These are phyloP conservation scores for Drosophila parabipectinata DNA, from an alignment of 1,140 invertebrate species.

Conservation along the genomic window DNA sequence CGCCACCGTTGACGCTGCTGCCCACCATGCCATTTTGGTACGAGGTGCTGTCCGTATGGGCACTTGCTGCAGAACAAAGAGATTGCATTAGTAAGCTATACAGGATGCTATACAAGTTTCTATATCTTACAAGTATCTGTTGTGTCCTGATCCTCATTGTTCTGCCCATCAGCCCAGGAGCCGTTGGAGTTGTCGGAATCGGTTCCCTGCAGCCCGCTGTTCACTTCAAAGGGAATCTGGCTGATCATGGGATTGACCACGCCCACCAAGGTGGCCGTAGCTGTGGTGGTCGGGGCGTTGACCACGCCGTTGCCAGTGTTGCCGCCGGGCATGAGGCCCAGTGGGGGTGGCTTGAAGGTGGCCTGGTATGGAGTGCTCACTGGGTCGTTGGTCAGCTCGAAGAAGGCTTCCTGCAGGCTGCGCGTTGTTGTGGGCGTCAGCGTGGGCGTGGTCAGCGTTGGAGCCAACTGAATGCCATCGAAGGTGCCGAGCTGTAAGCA, in stretches of 20 bases:
- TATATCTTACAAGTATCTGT: constrained; percentile 80
- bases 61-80: constrained; percentile 65
- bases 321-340: constrained; percentile 41
- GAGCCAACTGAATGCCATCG: constrained; percentile 91
- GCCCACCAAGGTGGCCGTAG: constrained; percentile 24
- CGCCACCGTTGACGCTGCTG: constrained; percentile 68
- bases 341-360: constrained; percentile 92
- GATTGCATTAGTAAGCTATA: constrained; percentile 1
- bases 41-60: constrained; percentile 77
- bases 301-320: constrained; percentile 25
- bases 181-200: constrained; percentile 76
- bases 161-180: constrained; percentile 65
- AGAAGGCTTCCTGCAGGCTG: constrained; percentile 94
- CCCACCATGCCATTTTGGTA: constrained; percentile 77
- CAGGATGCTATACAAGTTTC: no score
- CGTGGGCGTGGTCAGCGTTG: constrained; percentile 95
- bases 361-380: constrained; percentile 92
- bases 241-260: constrained; percentile 25
- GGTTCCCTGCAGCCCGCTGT: constrained; percentile 32
- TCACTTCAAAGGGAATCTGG: constrained; percentile 35
- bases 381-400: constrained; percentile 88
- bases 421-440: constrained; percentile 96
- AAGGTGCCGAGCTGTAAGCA: constrained; percentile 90
- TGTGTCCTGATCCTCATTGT: constrained; percentile 79
- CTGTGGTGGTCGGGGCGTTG: constrained; percentile 15